Evolutionary conservation across 2,797 vertebrate species (phyloP), one percentile per base, ranked within the genome.

Genomic region (Parotocinclus haroldoi): DNA sequence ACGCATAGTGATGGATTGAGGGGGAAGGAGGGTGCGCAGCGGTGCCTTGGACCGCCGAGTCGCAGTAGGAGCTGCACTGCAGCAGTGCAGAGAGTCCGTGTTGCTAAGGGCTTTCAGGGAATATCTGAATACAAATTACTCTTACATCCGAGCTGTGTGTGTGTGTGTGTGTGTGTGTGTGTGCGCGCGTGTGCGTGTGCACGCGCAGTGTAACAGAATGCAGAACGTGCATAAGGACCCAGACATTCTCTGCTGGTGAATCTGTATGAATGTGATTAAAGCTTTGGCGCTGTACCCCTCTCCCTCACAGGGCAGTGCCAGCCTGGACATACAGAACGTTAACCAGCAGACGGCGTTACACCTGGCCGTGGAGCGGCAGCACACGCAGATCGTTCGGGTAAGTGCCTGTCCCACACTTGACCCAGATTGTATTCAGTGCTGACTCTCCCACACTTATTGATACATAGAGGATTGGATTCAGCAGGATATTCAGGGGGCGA

Each of bases 341-440:
- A 99, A 99, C 88, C 96, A 98, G 81, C 97, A 99, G 75, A 98
- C 97, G 1, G 95, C 97, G 63, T 84, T 99, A 59, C 97, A 99
- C 80, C 90, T 99, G 79, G 97, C 96, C 1, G 97, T 99, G 75
- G 97, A 99, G 80, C 91, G 97, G 11, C 96, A 99, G 77, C 97
- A 99, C 80, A 98, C 97, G 1, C 97, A 99, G 80, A 99, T 99
- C 79, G 97, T 99, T 73, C 90, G 97, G 92, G 96, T 98, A 84
- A 91, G 89, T 86, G 57, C 62, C 9, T 57, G 42, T 49, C 48
- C 12, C 37, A 7, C 16, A 49, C 9, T n/a, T 2, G 2, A 27
- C 18, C 45, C 17, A 44, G 11, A 7, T 27, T 14, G 8, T 12
- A n/a, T 16, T 10, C 40, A 17, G 58, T 4, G 1, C 10, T 13